Conservation (phyloP, 2,797 vertebrate genomes). For the Nothura maculosa region DNA sequence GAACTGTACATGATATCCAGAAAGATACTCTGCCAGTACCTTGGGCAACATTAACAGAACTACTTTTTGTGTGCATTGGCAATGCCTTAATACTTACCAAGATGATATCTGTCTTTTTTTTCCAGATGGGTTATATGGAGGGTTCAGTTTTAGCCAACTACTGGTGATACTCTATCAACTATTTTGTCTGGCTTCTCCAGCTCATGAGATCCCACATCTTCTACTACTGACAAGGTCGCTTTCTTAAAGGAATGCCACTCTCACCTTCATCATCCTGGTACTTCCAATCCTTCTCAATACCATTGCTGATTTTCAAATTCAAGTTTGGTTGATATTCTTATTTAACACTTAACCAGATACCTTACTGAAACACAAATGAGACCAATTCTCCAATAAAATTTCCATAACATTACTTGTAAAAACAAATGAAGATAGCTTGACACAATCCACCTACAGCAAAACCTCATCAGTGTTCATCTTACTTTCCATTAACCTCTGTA, state of each 20-base stretch:
- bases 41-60: not conserved
- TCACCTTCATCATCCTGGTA: not conserved
- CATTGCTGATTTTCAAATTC: not conserved
- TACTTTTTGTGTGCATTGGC: not conserved
- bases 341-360: not conserved
- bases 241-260: not conserved
- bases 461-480: not conserved
- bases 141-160: not conserved
- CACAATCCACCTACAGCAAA: not conserved
- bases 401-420: not conserved
- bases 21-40: not conserved
- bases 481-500: not conserved
- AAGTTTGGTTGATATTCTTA: not conserved
- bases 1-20: not conserved
- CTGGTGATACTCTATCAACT: not conserved
- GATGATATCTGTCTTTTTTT: fast-evolving
- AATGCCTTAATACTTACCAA: fast-evolving
- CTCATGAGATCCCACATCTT: not conserved
- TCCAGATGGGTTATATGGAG: not conserved
- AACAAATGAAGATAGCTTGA: not conserved
- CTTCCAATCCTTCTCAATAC: not conserved
- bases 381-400: not conserved
- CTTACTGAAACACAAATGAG: not conserved
- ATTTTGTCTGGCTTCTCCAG: not conserved
- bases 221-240: not conserved